Evolutionary conservation across 2,888 invertebrate genomes (phyloP).

Genomic region (Danaus chrysippus): DNA sequence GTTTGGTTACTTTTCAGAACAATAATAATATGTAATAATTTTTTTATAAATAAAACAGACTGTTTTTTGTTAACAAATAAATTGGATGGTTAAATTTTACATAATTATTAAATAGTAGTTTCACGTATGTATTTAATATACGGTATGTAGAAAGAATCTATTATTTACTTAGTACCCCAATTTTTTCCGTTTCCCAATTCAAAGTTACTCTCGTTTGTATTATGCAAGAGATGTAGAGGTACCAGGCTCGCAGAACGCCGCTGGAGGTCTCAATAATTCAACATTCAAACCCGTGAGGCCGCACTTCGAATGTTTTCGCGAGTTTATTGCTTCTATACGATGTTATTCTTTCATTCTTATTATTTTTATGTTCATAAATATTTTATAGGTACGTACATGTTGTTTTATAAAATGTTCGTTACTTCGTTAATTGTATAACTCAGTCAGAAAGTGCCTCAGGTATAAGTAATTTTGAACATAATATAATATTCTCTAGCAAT

Average conservation of each 20-base stretch:
- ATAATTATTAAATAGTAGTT: no score
- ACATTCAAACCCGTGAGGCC: conserved; percentile 33
- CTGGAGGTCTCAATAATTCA: conserved; percentile 59
- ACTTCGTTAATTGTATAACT: no score
- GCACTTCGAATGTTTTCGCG: conserved; percentile 12
- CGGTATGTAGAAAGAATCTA: neutral
- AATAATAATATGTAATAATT: no score
- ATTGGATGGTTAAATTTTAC: no score
- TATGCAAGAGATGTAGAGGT: conserved; percentile 45
- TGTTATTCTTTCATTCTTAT: conserved; percentile 26
- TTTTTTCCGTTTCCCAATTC: neutral
- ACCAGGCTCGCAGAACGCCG: conserved; percentile 47
- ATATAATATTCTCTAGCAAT: no score
- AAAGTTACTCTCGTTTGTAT: conserved; percentile 36
- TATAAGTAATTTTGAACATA: no score
- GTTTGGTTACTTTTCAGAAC: no score
- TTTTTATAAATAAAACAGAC: no score
- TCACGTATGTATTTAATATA: neutral
- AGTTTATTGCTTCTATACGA: conserved; percentile 21
- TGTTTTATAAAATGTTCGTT: no score
- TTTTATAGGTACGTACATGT: neutral
- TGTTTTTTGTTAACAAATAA: no score
- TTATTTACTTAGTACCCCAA: neutral
- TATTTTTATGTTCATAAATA: conserved; percentile 18
- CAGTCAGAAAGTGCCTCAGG: no score